Conservation (phyloP, 2,797 vertebrate species). For the Philypnodon macrostomus region DNA sequence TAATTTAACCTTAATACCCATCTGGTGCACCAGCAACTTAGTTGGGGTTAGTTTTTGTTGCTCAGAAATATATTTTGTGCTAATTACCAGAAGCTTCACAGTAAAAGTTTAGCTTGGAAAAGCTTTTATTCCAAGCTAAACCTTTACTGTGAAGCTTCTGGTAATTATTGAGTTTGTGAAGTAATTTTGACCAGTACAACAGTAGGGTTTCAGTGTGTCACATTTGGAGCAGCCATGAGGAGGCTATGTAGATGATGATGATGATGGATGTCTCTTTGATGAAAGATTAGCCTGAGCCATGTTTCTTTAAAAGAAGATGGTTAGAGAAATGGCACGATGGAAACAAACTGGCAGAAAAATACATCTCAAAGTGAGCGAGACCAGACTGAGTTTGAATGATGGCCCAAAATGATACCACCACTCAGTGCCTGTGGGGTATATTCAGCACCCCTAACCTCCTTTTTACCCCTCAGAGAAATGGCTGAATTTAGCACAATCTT, state of each 20-base stretch:
- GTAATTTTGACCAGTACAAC: too few relatives aligned
- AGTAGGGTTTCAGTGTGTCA: not conserved
- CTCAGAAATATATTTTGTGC: too few relatives aligned
- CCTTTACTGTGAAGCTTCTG: too few relatives aligned
- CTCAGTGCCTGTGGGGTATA: conserved; percentile 21
- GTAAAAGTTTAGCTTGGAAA: too few relatives aligned
- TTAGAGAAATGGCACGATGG: conserved; percentile 21
- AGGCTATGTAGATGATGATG: conserved; percentile 13
- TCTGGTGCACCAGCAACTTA: too few relatives aligned
- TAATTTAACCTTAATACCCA: too few relatives aligned
- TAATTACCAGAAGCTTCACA: too few relatives aligned
- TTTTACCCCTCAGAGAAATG: conserved; percentile 13
- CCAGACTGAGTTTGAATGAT: conserved; percentile 26
- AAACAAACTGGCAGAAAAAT: conserved; percentile 14
- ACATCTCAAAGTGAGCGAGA: conserved; percentile 2
- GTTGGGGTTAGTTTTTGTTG: too few relatives aligned
- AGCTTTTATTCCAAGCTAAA: too few relatives aligned
- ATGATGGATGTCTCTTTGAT: conserved; percentile 53
- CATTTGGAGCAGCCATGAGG: conserved; percentile 36
- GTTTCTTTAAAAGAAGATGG: conserved; percentile 27
- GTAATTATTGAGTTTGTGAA: too few relatives aligned
- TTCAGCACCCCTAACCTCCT: conserved; percentile 29
- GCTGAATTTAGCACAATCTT: conserved; percentile 23
- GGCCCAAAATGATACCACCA: conserved; percentile 28
- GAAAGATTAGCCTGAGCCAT: conserved; percentile 46